These are phyloP conservation scores for Passer domesticus DNA, from an alignment of 2,113 vertebrate genomes.

Conservation along the genomic window DNA sequence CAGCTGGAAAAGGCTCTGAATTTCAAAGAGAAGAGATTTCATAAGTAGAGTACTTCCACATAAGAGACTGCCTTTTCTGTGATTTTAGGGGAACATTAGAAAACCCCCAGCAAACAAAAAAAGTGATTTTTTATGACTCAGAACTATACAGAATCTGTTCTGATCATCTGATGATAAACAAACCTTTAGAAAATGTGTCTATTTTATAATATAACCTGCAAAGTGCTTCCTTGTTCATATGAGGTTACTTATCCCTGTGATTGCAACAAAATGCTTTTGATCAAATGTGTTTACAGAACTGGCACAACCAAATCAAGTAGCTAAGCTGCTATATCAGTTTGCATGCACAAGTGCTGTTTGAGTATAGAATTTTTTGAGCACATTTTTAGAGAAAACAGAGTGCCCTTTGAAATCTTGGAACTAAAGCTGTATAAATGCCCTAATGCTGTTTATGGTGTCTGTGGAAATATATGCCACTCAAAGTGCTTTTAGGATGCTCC, in stretches of 20 bases:
- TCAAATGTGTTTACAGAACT: not conserved
- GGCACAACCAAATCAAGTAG: not conserved
- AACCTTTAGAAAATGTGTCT: not conserved
- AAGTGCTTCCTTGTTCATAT: not conserved
- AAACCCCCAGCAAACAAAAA: not conserved
- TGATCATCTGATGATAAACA: not conserved
- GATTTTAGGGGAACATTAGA: not conserved
- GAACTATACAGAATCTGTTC: not conserved
- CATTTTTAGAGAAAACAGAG: not conserved
- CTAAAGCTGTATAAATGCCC: not conserved
- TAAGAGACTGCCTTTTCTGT: not conserved
- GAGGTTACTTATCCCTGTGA: not conserved
- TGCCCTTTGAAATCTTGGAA: not conserved
- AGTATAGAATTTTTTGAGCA: not conserved
- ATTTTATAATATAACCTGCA: not conserved
- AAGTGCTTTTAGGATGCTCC: not conserved
- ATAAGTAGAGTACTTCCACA: not conserved
- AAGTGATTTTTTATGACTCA: not conserved
- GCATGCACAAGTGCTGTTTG: not conserved
- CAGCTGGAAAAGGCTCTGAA: constrained; percentile 9
- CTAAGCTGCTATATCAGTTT: not conserved
- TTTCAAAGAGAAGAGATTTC: constrained; percentile 6
- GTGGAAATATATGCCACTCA: not conserved
- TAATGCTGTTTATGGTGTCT: not conserved
- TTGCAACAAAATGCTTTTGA: not conserved